phyloP scores from a whole-genome alignment of 2,113 vertebrate genomes.

The Oryzias celebensis region DNA sequence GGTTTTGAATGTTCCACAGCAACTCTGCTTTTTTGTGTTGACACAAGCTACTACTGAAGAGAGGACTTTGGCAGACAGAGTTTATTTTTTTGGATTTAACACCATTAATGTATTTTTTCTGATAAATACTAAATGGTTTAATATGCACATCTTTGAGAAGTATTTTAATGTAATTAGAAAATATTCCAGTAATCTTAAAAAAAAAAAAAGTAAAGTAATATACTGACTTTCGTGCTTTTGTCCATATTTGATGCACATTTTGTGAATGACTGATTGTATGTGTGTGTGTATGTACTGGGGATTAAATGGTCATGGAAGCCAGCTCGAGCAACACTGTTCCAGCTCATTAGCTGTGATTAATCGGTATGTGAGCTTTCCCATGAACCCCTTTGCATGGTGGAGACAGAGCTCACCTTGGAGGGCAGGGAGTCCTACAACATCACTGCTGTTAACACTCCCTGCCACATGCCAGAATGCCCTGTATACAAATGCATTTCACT shows the following conservation, averaged over 20 bases:
- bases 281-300: conserved; percentile 28
- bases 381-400: conserved; percentile 79
- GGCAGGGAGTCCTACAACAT: conserved; percentile 43
- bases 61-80: conserved; percentile 45
- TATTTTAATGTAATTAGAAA: conserved; percentile 1
- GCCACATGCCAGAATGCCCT: conserved; percentile 23
- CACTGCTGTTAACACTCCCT: conserved; percentile 34
- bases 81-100: not conserved
- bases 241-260: too few species aligned
- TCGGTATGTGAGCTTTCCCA: conserved; percentile 78
- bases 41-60: conserved; percentile 42
- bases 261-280: conserved; percentile 20
- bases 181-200: not conserved
- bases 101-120: not conserved
- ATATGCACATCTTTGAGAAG: too few species aligned
- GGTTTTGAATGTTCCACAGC: conserved; percentile 32
- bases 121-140: not conserved
- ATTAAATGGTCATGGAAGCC: conserved; percentile 69
- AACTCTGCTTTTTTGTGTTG: conserved; percentile 25
- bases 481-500: conserved; percentile 22
- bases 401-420: conserved; percentile 78
- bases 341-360: conserved; percentile 86
- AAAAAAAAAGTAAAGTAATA: not conserved
- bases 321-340: conserved; percentile 72
- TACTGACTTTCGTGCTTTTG: not conserved